These are phyloP conservation scores for Daphoenositta chrysoptera DNA, from an alignment of 2,113 vertebrate genomes.

Conservation along the genomic window DNA sequence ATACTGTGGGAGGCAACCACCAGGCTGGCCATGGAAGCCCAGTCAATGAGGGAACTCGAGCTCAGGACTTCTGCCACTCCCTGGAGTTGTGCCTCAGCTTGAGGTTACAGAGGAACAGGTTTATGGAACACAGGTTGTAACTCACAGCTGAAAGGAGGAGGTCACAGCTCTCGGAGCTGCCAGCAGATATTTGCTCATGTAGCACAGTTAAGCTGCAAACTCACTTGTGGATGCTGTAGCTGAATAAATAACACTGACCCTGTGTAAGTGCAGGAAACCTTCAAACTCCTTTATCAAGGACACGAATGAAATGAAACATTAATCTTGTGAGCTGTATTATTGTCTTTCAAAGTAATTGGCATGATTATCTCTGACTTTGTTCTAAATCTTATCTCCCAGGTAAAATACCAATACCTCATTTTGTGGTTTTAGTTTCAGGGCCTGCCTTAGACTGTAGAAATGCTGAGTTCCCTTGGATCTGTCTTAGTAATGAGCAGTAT, in stretches of 20 bases:
- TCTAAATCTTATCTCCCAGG: constrained; percentile 6
- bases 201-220: not conserved
- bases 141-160: not conserved
- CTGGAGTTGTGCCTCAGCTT: not conserved
- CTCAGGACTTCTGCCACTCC: not conserved
- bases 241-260: not conserved
- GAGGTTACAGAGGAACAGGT: constrained; percentile 11
- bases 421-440: constrained; percentile 42
- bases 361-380: not conserved
- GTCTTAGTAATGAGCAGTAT: not conserved
- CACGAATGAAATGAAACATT: not conserved
- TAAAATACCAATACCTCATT: not conserved
- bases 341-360: constrained; percentile 40
- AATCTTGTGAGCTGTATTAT: not conserved
- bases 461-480: not conserved
- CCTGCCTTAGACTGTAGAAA: constrained; percentile 24
- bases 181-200: not conserved
- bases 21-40: not conserved
- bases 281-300: not conserved
- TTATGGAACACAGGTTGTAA: not conserved
- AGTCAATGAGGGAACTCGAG: not conserved
- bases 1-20: not conserved
- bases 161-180: not conserved
- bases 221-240: not conserved
- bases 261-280: constrained; percentile 31